These are phyloP conservation scores for Mayetiola destructor DNA, from an alignment of 2,888 invertebrate genomes.

Conservation along the genomic window DNA sequence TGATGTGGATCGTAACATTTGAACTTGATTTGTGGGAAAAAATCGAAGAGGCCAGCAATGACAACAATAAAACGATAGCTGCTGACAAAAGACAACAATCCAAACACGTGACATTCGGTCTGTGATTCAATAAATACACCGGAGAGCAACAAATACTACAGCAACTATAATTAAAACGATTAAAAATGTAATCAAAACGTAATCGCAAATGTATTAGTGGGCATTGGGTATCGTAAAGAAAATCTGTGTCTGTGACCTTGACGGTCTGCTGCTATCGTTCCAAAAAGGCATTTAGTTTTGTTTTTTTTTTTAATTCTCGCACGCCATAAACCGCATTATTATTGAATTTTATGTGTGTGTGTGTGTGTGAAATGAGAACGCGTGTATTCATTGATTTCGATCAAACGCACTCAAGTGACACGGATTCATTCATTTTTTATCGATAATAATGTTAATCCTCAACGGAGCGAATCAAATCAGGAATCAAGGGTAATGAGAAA, in stretches of 20 bases:
- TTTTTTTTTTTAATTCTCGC: not conserved
- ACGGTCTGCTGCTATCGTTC: no score
- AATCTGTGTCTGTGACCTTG: slow-evolving; percentile 2
- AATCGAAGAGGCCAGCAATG: no score
- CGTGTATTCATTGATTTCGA: no score
- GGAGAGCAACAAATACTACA: not conserved
- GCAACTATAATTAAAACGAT: not conserved
- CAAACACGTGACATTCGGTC: no score
- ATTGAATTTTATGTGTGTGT: not conserved
- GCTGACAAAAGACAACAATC: no score
- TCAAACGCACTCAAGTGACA: not conserved
- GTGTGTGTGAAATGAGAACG: no score
- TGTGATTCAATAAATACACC: not conserved
- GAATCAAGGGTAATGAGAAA: not conserved
- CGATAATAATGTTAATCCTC: not conserved
- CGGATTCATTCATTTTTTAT: not conserved
- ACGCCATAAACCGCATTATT: not conserved
- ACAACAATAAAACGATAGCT: no score
- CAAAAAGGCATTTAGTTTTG: no score
- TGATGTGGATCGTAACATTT: no score
- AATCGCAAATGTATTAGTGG: not conserved
- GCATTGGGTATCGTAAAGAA: no score
- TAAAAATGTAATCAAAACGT: not conserved
- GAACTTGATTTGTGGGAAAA: no score
- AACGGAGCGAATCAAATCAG: not conserved